phyloP scores from a whole-genome alignment of 1,140 invertebrate species.

The Drosophila kepulauana region DNA sequence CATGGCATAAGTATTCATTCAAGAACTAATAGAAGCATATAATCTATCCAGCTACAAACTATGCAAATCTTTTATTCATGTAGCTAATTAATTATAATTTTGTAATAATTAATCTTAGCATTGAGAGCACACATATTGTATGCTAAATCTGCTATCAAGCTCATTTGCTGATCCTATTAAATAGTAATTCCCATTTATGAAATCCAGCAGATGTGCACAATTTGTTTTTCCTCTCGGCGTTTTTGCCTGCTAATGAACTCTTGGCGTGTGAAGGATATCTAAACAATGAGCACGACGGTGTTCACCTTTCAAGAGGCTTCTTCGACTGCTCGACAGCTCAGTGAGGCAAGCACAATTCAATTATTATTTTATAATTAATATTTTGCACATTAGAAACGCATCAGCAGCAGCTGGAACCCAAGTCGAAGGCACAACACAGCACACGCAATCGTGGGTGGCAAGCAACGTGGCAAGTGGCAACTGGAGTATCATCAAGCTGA shows the following conservation, averaged over 20 bases:
- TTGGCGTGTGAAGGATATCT: constrained; percentile 60
- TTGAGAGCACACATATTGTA: constrained; percentile 12
- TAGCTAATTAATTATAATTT: constrained; percentile 27
- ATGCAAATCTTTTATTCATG: neutral
- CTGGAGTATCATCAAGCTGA: constrained; percentile 23
- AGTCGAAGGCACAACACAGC: constrained; percentile 43
- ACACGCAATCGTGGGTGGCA: constrained; percentile 48
- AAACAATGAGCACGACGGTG: constrained; percentile 32
- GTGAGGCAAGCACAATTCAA: constrained; percentile 70
- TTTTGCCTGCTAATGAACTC: constrained; percentile 66
- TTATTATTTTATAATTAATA: constrained; percentile 84
- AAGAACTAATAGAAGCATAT: too few relatives aligned
- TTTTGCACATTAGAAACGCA: constrained; percentile 84
- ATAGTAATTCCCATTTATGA: constrained; percentile 63
- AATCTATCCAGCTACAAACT: neutral
- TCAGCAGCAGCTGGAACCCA: constrained; percentile 66
- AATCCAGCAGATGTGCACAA: constrained; percentile 58
- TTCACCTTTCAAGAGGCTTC: constrained; percentile 66
- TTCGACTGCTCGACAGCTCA: constrained; percentile 52
- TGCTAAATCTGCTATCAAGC: constrained; percentile 15
- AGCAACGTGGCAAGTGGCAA: constrained; percentile 42
- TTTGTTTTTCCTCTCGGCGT: constrained; percentile 14
- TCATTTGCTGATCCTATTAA: constrained; percentile 60
- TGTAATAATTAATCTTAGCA: constrained; percentile 3
- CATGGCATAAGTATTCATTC: too few relatives aligned